Percentiles rank a stretch among this genome's conserved stretches.
These are phyloP conservation scores for Coturnix japonica DNA, from an alignment of 2,113 vertebrate species.

Conservation along the genomic window DNA sequence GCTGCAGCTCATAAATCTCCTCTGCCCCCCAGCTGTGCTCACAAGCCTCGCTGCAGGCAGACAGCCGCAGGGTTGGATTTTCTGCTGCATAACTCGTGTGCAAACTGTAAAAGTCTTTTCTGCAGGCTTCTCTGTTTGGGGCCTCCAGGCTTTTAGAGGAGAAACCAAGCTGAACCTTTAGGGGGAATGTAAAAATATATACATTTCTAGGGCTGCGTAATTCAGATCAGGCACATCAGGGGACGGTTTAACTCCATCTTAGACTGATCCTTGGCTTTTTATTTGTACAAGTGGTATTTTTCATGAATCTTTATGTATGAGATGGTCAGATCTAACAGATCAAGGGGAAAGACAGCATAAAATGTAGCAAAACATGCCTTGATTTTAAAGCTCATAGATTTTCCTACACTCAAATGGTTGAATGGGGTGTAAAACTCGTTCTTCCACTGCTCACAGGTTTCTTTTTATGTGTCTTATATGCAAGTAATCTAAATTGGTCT, in stretches of 20 bases:
- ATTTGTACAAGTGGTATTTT: neutral
- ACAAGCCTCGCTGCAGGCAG: neutral
- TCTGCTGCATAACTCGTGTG: neutral
- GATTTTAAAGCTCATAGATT: neutral
- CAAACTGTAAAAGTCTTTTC: neutral
- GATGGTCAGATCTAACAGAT: neutral
- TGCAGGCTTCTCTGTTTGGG: neutral
- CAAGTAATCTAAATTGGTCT: constrained; percentile 56
- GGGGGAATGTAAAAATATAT: neutral
- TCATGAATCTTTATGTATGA: neutral
- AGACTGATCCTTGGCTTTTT: neutral
- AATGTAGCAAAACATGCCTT: neutral
- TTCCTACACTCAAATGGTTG: neutral
- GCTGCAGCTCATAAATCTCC: neutral
- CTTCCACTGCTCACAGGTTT: constrained; percentile 54
- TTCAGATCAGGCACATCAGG: neutral
- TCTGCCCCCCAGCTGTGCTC: neutral
- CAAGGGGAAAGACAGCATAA: constrained; percentile 14
- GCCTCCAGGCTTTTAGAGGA: neutral
- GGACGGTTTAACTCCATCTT: neutral
- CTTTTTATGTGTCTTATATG: constrained; percentile 55
- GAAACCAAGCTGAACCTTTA: neutral
- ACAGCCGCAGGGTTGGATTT: neutral
- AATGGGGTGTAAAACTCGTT: constrained; percentile 22
- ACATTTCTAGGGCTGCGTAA: neutral